A percentile compares a stretch with the other conserved stretches of the same genome.
Conservation (phyloP, 2,888 invertebrate genomes). For the Andrena trimmerana region DNA sequence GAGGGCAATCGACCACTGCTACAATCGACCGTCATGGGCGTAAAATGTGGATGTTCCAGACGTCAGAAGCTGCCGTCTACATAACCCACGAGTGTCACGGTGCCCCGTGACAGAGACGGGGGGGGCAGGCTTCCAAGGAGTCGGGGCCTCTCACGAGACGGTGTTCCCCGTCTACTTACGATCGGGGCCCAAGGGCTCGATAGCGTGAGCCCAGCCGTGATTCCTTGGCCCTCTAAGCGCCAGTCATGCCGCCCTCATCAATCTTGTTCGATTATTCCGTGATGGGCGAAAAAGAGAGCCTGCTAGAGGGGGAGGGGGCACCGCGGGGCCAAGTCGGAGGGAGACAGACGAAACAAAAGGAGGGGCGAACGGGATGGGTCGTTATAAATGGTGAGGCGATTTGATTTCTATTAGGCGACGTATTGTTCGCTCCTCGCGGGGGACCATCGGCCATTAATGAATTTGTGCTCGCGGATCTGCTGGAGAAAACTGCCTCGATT, state of each 20-base stretch:
- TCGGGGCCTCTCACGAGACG: not conserved
- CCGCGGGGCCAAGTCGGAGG: conserved; percentile 18
- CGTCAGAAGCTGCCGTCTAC: conserved; percentile 69
- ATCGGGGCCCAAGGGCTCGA: conserved; percentile 34
- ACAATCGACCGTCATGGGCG: conserved; percentile 57
- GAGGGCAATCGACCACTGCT: not conserved
- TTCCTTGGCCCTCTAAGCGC: conserved; percentile 57
- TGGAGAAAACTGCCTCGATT: conserved; percentile 25
- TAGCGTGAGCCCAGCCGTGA: conserved; percentile 47
- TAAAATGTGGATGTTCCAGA: conserved; percentile 80
- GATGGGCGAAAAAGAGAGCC: conserved; percentile 82
- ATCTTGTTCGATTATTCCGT: conserved; percentile 85
- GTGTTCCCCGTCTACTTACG: conserved; percentile 5
- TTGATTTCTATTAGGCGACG: conserved; percentile 83
- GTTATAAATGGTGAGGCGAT: conserved; percentile 81
- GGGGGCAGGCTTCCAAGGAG: conserved; percentile 11
- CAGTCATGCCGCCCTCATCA: conserved; percentile 84
- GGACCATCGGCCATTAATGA: conserved; percentile 69
- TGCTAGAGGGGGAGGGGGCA: conserved; percentile 38
- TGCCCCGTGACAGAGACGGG: conserved; percentile 25
- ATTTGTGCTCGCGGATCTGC: conserved; percentile 60
- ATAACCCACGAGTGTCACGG: conserved; percentile 40
- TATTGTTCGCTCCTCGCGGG: conserved; percentile 81
- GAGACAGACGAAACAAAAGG: conserved; percentile 70
- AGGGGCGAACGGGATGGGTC: conserved; percentile 63